Percentiles rank a stretch among this genome's conserved stretches.
Evolutionary conservation across 2,113 vertebrate species (phyloP).

Genomic region (Peromyscus californicus): DNA sequence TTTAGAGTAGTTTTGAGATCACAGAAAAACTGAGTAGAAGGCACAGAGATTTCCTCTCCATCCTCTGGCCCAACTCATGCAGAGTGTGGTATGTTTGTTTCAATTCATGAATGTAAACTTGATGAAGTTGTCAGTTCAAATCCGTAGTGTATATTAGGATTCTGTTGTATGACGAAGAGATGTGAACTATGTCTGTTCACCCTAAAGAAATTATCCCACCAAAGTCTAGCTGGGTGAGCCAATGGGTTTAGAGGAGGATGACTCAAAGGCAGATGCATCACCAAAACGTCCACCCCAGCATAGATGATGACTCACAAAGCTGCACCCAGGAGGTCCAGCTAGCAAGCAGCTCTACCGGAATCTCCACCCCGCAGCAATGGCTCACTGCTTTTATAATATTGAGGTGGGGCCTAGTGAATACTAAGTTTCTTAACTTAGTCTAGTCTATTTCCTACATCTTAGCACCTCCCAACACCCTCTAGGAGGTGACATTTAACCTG

Average conservation of each 20-base stretch:
- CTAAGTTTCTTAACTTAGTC: neutral
- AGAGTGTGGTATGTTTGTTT: neutral
- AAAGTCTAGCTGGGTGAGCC: neutral
- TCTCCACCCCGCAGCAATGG: neutral
- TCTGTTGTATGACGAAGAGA: neutral
- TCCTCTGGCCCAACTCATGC: neutral
- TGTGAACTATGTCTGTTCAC: neutral
- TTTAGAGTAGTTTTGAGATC: constrained; percentile 14
- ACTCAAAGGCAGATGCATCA: neutral
- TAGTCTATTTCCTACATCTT: neutral
- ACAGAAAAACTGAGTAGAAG: neutral
- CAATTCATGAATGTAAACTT: neutral
- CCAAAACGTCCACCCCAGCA: neutral
- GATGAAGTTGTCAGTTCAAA: neutral
- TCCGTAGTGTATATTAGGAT: neutral
- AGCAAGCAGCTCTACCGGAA: neutral
- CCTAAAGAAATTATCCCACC: neutral
- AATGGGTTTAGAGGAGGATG: neutral
- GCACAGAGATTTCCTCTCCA: neutral
- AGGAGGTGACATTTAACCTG: neutral
- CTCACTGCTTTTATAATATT: neutral
- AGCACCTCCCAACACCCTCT: too few relatives aligned
- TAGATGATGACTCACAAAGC: neutral
- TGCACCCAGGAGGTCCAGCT: neutral
- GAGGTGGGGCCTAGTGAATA: neutral